These are phyloP conservation scores for Synanceia verrucosa DNA, from an alignment of 2,797 vertebrate species.

Conservation along the genomic window DNA sequence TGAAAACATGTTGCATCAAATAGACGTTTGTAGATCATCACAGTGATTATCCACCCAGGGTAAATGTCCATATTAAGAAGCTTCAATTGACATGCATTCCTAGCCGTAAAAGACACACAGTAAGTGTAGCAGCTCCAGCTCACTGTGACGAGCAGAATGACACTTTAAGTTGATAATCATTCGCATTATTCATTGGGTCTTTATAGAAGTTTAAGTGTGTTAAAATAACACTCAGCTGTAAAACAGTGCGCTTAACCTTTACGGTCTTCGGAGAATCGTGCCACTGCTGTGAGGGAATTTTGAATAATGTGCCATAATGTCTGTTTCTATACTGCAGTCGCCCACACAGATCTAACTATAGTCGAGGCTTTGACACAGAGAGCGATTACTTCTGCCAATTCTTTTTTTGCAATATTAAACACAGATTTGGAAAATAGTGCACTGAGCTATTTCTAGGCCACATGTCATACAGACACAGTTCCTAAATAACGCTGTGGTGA, in stretches of 20 bases:
- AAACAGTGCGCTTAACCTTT: conserved; percentile 40
- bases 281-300: conserved; percentile 30
- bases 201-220: conserved; percentile 3
- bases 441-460: not conserved
- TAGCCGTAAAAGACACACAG: not conserved
- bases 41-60: conserved; percentile 33
- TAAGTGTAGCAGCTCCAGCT: not conserved
- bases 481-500: not conserved
- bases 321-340: not conserved
- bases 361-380: not conserved
- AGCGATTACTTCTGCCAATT: not conserved
- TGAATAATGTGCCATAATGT: conserved; percentile 14
- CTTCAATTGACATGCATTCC: conserved; percentile 25
- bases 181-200: conserved; percentile 34
- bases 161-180: not conserved
- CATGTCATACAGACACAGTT: conserved; percentile 4
- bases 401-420: conserved; percentile 19
- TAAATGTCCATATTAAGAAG: conserved; percentile 15
- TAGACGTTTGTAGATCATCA: conserved; percentile 30
- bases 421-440: conserved; percentile 10
- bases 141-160: conserved; percentile 10
- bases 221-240: conserved; percentile 36
- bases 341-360: conserved; percentile 5
- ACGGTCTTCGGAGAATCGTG: conserved; percentile 10
- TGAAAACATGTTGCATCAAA: too few species aligned